Evolutionary conservation across 2,113 vertebrate genomes (phyloP), one percentile per base, ranked within the genome.

Genomic region (Catharus fuscescens): DNA sequence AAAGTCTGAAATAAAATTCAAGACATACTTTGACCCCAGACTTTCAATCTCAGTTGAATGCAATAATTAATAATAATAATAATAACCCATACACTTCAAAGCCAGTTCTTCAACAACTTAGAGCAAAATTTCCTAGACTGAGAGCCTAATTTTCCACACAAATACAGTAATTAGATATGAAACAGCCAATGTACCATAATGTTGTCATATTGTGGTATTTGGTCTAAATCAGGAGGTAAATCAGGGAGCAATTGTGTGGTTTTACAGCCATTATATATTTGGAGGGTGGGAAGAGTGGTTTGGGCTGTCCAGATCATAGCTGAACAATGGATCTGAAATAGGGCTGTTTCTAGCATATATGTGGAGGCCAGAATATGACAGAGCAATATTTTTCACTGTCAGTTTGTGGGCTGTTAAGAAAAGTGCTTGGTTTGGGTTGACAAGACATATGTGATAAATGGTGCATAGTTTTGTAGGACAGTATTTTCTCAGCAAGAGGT

Each of bases 401-500:
- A 92, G 64, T 83, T 95, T 90, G 74, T 90, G 67, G 81, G 74
- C 47, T 93, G 67, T 54, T 83, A 87, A 93, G 85, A 88, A 92
- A 70, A 74, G 60, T 86, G 44, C 64, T 90, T 71, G 53, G 48
- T 87, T 95, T 71, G 71, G 44, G 72, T 48, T 92, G 88, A 90
- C 82, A 91, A 93, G 74, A 34, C 59, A 60, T 66, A 62, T 80
- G 67, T 92, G 79, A 96, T 92, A 91, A 93, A 95, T 86, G 21
- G 60, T 44, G 44, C 31, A 59, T 31, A 80, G 59, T 94, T 95
- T 76, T 44, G 59, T 72, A 86, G 70, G 36, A 85, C 67, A 60
- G 38, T 83, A 88, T 94, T 95, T 95, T 92, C 82, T 88, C 93
- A 94, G 93, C 76, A 92, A 95, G 94, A 90, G n/a, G 82, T 92